A percentile compares a stretch with the other conserved stretches of the same genome.
Conservation (phyloP, 2,888 invertebrate genomes). For the Tiliacea citrago region DNA sequence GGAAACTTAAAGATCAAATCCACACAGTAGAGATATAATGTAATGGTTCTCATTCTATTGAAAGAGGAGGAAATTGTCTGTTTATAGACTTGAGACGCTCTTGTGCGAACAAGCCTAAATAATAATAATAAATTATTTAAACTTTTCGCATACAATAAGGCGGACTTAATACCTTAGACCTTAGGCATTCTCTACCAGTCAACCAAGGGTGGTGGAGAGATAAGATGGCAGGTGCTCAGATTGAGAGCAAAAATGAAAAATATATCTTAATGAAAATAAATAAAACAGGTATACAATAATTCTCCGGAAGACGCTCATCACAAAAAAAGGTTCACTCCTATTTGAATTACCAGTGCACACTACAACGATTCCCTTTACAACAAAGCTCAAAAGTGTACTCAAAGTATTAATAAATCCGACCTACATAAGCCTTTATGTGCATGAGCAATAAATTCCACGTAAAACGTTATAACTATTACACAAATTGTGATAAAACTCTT, state of each 20-base stretch:
- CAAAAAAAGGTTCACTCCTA: neutral
- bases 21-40: neutral
- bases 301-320: neutral
- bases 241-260: too few species aligned
- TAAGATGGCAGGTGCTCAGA: too few species aligned
- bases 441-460: conserved; percentile 8
- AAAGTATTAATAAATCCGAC: too few species aligned
- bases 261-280: too few species aligned
- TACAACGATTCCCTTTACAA: neutral
- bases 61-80: neutral
- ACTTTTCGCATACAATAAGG: too few species aligned
- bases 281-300: too few species aligned
- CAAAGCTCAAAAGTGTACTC: neutral
- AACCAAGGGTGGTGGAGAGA: too few species aligned
- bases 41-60: conserved; percentile 3
- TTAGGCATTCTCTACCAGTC: too few species aligned
- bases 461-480: conserved; percentile 2
- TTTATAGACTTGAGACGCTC: too few species aligned
- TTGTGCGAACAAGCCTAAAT: too few species aligned
- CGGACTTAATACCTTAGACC: too few species aligned
- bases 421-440: neutral
- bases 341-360: neutral
- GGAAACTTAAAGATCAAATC: neutral
- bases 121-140: too few species aligned
- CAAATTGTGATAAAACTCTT: conserved; percentile 8